Conservation (phyloP, 64 coral and sea anemone species). For the Anthopleura sola region DNA sequence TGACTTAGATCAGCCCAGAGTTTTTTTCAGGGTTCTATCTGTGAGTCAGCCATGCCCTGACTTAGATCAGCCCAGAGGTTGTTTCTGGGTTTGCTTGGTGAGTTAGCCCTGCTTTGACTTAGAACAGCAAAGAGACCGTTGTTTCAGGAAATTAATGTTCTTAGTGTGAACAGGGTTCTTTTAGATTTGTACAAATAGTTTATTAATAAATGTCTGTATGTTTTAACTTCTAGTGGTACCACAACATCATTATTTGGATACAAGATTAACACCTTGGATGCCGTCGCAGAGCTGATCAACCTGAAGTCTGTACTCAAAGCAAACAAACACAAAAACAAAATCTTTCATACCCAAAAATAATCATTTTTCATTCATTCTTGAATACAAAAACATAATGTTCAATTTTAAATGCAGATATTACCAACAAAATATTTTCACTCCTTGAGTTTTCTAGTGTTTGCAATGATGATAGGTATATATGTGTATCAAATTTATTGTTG, state of each 20-base stretch:
- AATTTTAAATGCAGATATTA: neutral
- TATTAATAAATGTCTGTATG: neutral
- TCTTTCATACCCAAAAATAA: neutral
- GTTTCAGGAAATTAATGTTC: too few species aligned
- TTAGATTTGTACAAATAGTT: too few species aligned
- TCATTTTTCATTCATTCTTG: neutral
- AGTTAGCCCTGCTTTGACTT: too few species aligned
- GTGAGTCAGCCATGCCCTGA: too few species aligned
- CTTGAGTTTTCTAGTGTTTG: neutral
- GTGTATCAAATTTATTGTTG: neutral
- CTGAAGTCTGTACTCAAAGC: constrained; percentile 61
- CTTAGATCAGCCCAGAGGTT: too few species aligned
- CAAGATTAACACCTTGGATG: constrained; percentile 83
- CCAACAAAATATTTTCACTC: neutral
- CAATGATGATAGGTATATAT: neutral
- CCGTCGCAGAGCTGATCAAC: constrained; percentile 53
- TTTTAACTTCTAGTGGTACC: constrained; percentile 76
- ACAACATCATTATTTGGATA: constrained; percentile 98
- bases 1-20: too few species aligned
- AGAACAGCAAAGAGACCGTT: too few species aligned
- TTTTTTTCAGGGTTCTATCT: too few species aligned
- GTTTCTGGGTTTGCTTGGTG: too few species aligned
- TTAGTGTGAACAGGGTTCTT: too few species aligned
- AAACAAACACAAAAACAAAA: neutral
- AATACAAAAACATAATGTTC: neutral